Evolutionary conservation across 2,797 vertebrate species (phyloP), one percentile per base, ranked within the genome.

Genomic region (Arctocebus calabarensis): DNA sequence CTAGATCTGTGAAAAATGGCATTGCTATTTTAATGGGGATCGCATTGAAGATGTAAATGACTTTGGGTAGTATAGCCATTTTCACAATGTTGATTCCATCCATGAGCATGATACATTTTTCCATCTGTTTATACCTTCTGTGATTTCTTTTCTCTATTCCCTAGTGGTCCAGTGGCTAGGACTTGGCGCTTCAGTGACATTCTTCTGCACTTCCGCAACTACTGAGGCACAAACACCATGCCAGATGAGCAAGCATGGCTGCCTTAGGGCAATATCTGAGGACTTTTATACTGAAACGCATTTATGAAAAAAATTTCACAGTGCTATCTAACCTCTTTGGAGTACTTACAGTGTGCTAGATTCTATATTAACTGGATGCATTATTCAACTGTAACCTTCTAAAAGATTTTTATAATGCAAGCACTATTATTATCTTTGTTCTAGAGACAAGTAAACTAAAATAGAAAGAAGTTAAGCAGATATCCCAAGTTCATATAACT

Each of bases 361-460:
- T 23, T 84, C 34, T 93, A n/a, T 90, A 9, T 82, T 77, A 88
- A 48, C 71, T 84, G 52, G 14, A 84, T 40, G 34, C 25, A 78
- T 62, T 87, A 64, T 55, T 87, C 87, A 71, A 40, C 34, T 92
- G 6, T 86, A 90, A 75, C n/a, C 59, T 68, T 77, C 71, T 40
- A 57, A 88, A 87, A 79, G 19, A 14, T 55, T 25, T 90, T 90
- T 84, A 81, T 43, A 71, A 66, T 71, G 17, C 20, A 75, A 7
- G 2, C 3, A 92, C 3, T 23, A 52, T 68, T 79, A 37, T 90
- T 74, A 57, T 68, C 2, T 22, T 16, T 74, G 62, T 79, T 85
- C 25, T 78, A 52, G n/a, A 77, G 27, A 62, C 5, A 43, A 89
- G 37, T 17, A 77, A 79, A 71, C 14, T 16, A 48, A 92, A 82